Evolutionary conservation across 2,113 vertebrate species (phyloP).

Genomic region (Phalacrocorax brasilianus): DNA sequence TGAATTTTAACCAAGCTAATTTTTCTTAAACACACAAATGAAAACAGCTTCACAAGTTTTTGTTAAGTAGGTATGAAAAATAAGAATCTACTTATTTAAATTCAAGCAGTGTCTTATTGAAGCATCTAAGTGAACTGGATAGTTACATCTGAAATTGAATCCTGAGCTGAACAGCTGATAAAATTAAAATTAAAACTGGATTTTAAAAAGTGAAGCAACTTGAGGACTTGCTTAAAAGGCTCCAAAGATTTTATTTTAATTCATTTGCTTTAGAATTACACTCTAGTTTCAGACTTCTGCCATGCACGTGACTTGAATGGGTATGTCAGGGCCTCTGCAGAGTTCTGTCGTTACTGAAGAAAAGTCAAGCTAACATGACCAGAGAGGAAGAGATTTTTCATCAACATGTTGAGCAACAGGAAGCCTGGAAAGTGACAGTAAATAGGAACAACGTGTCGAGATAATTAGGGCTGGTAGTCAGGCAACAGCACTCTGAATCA

Average conservation of each 20-base stretch:
- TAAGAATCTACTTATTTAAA: not conserved
- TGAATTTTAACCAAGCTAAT: not conserved
- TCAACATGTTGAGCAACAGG: conserved; percentile 62
- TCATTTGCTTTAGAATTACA: not conserved
- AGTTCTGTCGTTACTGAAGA: not conserved
- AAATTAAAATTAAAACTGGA: not conserved
- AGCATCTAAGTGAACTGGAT: not conserved
- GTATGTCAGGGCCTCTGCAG: not conserved
- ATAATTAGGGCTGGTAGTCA: conserved; percentile 63
- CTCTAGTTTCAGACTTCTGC: not conserved
- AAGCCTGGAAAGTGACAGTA: conserved; percentile 67
- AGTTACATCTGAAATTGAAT: not conserved
- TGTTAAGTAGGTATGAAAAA: not conserved
- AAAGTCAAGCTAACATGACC: conserved; percentile 7
- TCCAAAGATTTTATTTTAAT: not conserved
- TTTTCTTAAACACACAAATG: not conserved
- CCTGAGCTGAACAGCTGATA: not conserved
- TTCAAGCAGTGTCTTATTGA: not conserved
- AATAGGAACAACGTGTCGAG: conserved; percentile 67
- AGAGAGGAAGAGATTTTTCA: conserved; percentile 22
- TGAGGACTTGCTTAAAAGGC: not conserved
- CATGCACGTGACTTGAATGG: not conserved
- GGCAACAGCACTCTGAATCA: conserved; percentile 61
- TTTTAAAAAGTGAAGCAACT: not conserved
- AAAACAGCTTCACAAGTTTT: not conserved